Evolutionary conservation across 2,797 vertebrate genomes (phyloP).

Genomic region (Petrocephalus sullivani): DNA sequence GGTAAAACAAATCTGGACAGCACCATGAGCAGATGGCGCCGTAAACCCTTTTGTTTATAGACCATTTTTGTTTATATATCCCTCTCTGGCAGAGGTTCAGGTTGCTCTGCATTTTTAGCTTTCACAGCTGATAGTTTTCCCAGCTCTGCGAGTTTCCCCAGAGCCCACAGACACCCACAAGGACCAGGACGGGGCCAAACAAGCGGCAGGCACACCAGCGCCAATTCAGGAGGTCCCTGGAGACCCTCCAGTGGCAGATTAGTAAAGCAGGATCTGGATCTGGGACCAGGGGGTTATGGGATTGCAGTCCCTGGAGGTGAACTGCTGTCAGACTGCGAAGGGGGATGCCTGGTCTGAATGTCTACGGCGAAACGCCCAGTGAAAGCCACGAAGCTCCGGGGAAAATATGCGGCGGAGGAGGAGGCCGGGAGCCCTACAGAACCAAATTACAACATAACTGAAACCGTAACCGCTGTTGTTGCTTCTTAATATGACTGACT

Average conservation of each 20-base stretch:
- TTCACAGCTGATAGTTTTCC: slow-evolving; percentile 10
- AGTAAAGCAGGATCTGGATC: background rate
- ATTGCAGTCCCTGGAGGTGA: background rate
- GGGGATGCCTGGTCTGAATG: background rate
- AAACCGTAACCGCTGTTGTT: background rate
- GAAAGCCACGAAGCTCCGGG: background rate
- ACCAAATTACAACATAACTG: background rate
- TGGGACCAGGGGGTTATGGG: background rate
- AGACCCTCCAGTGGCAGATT: background rate
- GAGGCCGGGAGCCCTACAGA: background rate
- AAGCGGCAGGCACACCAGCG: background rate
- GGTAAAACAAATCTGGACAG: background rate
- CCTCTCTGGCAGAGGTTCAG: background rate
- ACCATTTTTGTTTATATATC: background rate
- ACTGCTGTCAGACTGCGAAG: background rate
- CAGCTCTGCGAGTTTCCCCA: background rate
- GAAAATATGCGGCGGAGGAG: background rate
- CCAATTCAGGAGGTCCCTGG: background rate
- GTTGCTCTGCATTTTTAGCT: background rate
- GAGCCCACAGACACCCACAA: slow-evolving; percentile 4
- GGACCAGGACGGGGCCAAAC: background rate
- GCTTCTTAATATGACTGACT: background rate
- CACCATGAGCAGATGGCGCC: slow-evolving; percentile 1
- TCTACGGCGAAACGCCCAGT: background rate
- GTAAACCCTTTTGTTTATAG: slow-evolving; percentile 1